These are phyloP conservation scores for Myotis davidii DNA, from an alignment of 2,113 vertebrate genomes.

Conservation along the genomic window DNA sequence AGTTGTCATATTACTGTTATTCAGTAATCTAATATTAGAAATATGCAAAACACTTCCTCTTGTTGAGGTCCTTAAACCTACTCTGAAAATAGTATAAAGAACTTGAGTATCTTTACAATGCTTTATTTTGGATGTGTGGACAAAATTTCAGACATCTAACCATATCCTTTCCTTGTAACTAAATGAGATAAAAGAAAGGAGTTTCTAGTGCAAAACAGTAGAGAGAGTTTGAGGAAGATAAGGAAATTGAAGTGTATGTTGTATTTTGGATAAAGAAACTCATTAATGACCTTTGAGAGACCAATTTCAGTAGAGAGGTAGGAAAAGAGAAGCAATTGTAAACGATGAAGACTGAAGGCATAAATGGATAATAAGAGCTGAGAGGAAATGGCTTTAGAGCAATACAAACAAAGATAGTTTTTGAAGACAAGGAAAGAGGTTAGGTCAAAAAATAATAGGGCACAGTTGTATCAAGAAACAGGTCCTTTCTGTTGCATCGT, in stretches of 20 bases:
- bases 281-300: conserved; percentile 1
- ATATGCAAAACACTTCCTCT: not conserved
- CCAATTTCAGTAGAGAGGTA: not conserved
- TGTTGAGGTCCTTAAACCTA: not conserved
- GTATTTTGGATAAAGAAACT: not conserved
- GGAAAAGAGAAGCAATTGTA: not conserved
- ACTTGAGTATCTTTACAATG: not conserved
- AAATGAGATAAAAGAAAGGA: not conserved
- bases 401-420: conserved; percentile 16
- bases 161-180: not conserved
- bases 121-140: not conserved
- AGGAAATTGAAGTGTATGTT: not conserved
- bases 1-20: not conserved
- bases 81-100: not conserved
- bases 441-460: not conserved
- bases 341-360: not conserved
- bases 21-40: not conserved
- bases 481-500: not conserved
- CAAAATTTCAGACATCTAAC: not conserved
- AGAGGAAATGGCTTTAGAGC: not conserved
- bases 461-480: not conserved
- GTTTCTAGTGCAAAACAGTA: not conserved
- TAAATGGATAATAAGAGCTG: not conserved
- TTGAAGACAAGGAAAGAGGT: conserved; percentile 24
- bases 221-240: not conserved